phyloP scores from a whole-genome alignment of 2,888 invertebrate genomes.

The Tenthredo mesomela region DNA sequence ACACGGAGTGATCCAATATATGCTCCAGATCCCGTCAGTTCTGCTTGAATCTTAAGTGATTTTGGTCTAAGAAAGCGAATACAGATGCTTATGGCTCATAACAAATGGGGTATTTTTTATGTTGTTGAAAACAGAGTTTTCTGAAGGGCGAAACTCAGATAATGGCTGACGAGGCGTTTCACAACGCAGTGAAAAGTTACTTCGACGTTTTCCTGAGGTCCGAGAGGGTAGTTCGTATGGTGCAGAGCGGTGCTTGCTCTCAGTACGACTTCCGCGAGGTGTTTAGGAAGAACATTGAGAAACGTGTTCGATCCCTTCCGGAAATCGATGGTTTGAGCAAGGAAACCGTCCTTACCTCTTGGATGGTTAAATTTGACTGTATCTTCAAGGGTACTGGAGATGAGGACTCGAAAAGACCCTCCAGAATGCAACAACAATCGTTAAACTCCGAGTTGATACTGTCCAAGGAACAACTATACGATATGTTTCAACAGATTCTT shows the following conservation, averaged over 20 bases:
- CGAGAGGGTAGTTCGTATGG: slow-evolving; percentile 97
- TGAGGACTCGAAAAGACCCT: slow-evolving; percentile 92
- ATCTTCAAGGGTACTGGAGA: slow-evolving; percentile 96
- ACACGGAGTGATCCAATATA: not conserved
- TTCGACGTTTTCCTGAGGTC: slow-evolving; percentile 98
- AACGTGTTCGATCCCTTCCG: slow-evolving; percentile 97
- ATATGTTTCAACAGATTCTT: slow-evolving; percentile 99
- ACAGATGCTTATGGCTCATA: not conserved
- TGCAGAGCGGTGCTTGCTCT: slow-evolving; percentile 98
- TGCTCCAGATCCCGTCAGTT: not conserved
- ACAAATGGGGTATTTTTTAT: not conserved
- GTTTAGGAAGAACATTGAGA: slow-evolving; percentile 98
- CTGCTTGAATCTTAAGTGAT: not conserved
- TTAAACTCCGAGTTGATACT: slow-evolving; percentile 96
- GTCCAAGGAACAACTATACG: slow-evolving; percentile 99
- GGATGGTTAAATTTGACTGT: slow-evolving; percentile 99
- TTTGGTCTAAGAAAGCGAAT: not conserved
- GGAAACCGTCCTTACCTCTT: slow-evolving; percentile 98
- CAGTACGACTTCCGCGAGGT: slow-evolving; percentile 99
- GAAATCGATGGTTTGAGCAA: slow-evolving; percentile 99
- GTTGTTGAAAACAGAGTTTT: slow-evolving; percentile 85
- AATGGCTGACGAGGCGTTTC: slow-evolving; percentile 98
- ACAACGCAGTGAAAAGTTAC: slow-evolving; percentile 98
- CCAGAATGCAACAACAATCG: slow-evolving; percentile 92
- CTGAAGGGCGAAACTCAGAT: slow-evolving; percentile 99